phyloP scores from a whole-genome alignment of 2,113 vertebrate species.

The Eretmochelys imbricata region DNA sequence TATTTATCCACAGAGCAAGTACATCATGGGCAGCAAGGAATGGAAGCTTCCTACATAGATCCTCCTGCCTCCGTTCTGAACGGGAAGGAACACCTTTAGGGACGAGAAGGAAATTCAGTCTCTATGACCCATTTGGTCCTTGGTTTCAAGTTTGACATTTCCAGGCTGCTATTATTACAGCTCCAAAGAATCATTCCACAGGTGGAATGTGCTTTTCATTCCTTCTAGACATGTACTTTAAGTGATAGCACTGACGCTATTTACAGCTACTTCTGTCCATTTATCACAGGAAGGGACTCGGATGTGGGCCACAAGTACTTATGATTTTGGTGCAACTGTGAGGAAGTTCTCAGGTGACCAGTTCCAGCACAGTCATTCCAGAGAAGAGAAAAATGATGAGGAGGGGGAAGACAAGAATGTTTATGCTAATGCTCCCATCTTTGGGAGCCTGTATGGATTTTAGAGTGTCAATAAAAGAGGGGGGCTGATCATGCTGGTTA shows the following conservation, averaged over 20 bases:
- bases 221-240: slow-evolving; percentile 28
- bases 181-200: background rate
- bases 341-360: slow-evolving; percentile 42
- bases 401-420: background rate
- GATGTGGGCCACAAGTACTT: background rate
- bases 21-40: background rate
- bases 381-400: background rate
- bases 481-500: slow-evolving; percentile 9
- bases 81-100: background rate
- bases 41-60: rapidly evolving
- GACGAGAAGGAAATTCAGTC: background rate
- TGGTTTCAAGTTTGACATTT: background rate
- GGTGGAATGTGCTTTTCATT: slow-evolving; percentile 5
- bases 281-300: background rate
- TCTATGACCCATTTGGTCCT: background rate
- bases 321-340: background rate
- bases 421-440: slow-evolving; percentile 13
- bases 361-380: background rate
- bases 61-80: background rate
- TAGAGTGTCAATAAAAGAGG: background rate
- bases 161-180: background rate
- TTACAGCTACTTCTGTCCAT: slow-evolving; percentile 4
- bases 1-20: background rate
- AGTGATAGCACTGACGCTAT: background rate
- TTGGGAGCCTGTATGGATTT: background rate